A percentile compares a stretch with the other conserved stretches of the same genome.
These are phyloP conservation scores for Paedocypris sp. DNA, from an alignment of 2,113 vertebrate species.

Conservation along the genomic window DNA sequence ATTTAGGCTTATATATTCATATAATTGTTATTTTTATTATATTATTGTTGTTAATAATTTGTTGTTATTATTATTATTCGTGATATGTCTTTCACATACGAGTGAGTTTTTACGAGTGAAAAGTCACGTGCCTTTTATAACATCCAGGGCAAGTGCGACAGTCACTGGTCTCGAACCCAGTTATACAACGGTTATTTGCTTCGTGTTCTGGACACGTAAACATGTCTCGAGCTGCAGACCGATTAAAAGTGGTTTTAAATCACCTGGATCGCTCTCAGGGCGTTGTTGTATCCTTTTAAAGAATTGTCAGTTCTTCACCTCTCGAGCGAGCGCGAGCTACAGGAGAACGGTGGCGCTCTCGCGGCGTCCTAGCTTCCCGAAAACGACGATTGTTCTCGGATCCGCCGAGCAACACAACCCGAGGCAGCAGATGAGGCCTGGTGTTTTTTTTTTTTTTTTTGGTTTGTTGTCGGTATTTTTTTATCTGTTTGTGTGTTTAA, in stretches of 20 bases:
- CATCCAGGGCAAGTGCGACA: no score
- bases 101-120: no score
- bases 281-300: slow-evolving; percentile 56
- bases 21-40: no score
- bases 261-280: slow-evolving; percentile 46
- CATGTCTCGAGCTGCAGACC: slow-evolving; percentile 52
- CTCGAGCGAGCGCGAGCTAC: background rate
- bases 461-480: no score
- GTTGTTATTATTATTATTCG: no score
- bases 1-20: no score
- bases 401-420: background rate
- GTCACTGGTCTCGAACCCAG: no score
- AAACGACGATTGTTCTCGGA: background rate
- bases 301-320: background rate
- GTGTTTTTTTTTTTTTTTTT: background rate
- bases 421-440: background rate
- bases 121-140: no score
- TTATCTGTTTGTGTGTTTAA: no score
- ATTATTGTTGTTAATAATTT: no score
- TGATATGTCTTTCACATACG: no score
- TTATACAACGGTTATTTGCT: no score
- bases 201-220: background rate
- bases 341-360: background rate
- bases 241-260: slow-evolving; percentile 48
- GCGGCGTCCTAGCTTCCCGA: background rate